phyloP scores from a whole-genome alignment of 2,113 vertebrate genomes.

The Bos taurus region DNA sequence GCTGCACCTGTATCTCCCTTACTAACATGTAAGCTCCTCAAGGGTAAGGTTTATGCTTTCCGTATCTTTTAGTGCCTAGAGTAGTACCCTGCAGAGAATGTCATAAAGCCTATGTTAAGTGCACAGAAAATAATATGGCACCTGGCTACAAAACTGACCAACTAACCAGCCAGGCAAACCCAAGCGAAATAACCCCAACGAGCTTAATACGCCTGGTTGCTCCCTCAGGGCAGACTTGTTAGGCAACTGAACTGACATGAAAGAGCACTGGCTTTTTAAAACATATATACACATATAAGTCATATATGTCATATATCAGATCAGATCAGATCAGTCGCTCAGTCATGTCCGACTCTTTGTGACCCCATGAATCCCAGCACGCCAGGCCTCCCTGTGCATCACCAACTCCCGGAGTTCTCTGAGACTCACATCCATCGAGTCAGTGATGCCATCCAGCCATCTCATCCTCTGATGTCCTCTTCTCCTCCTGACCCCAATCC shows the following conservation, averaged over 20 bases:
- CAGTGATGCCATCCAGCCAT: too few species aligned
- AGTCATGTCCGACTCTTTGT: too few species aligned
- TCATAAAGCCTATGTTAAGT: not conserved
- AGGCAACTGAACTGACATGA: not conserved
- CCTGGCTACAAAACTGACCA: not conserved
- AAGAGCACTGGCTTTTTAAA: not conserved
- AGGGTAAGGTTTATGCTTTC: not conserved
- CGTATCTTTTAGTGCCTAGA: not conserved
- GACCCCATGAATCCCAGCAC: too few species aligned
- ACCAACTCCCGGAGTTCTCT: too few species aligned
- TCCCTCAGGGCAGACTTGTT: not conserved
- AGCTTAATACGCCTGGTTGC: not conserved
- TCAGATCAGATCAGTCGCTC: too few species aligned
- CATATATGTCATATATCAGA: not conserved
- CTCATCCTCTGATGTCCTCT: fast-evolving
- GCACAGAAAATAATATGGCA: not conserved
- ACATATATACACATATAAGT: not conserved
- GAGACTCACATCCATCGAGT: too few species aligned
- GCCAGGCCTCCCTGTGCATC: too few species aligned
- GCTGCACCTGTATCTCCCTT: not conserved
- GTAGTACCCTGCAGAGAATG: not conserved
- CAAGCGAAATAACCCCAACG: not conserved
- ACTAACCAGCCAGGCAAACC: not conserved
- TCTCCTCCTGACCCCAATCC: too few species aligned
- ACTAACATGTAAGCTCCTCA: not conserved